Evolutionary conservation across 2,888 invertebrate species (phyloP).

Genomic region (Sialis fuliginosa): DNA sequence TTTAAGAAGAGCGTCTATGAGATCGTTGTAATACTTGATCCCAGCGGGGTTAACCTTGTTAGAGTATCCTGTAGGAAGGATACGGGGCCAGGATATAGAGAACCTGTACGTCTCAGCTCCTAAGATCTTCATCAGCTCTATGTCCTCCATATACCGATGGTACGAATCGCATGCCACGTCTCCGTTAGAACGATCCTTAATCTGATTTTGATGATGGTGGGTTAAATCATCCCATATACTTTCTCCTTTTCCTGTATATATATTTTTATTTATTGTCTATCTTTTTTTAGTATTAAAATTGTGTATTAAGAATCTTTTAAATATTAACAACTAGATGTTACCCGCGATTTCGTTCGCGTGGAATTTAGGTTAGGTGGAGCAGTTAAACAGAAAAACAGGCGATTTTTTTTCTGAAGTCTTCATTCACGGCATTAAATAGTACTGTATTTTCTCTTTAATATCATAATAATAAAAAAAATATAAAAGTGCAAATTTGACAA

Average conservation of each 20-base stretch:
- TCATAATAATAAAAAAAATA: too few species aligned
- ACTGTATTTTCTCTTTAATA: too few species aligned
- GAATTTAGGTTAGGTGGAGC: too few species aligned
- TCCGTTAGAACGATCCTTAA: conserved; percentile 35
- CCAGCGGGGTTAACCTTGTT: conserved; percentile 50
- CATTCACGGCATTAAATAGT: too few species aligned
- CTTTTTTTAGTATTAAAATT: too few species aligned
- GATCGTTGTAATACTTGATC: conserved; percentile 55
- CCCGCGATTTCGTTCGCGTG: too few species aligned
- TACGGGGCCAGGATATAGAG: conserved; percentile 58
- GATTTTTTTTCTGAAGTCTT: too few species aligned
- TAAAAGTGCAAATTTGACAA: too few species aligned
- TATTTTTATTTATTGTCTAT: too few species aligned
- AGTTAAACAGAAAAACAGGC: too few species aligned
- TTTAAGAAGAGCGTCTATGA: conserved; percentile 49
- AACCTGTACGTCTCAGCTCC: conserved; percentile 43
- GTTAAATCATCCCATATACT: conserved; percentile 31
- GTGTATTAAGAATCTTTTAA: too few species aligned
- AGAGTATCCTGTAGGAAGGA: conserved; percentile 48
- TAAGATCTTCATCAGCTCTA: conserved; percentile 29
- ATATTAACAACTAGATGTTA: too few species aligned
- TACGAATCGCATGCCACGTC: conserved; percentile 52
- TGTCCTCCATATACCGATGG: conserved; percentile 39
- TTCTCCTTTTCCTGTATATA: conserved; percentile 25
- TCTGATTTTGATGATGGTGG: conserved; percentile 25